These are phyloP conservation scores for Enteromius radiatus DNA, from an alignment of 2,797 vertebrate genomes.

Conservation along the genomic window DNA sequence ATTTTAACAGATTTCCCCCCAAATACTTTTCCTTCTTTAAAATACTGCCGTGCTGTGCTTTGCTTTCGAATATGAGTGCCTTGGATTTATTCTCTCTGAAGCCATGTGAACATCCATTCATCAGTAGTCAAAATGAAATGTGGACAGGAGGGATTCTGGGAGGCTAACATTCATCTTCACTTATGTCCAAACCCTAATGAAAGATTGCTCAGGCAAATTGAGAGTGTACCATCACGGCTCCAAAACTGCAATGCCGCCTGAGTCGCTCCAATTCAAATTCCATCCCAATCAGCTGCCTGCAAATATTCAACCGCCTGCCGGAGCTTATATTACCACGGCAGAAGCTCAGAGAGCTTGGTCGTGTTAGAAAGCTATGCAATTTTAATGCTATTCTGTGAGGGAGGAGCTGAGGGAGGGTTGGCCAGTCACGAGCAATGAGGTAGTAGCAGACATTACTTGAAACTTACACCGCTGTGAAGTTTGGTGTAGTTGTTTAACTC, in stretches of 20 bases:
- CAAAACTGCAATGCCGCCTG: constrained; percentile 15
- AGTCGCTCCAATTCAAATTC: constrained; percentile 34
- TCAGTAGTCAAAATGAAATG: constrained; percentile 39
- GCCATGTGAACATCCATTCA: constrained; percentile 5
- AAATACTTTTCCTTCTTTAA: constrained; percentile 22
- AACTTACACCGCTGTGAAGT: constrained; percentile 63
- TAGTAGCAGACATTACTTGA: constrained; percentile 40
- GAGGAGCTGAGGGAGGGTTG: constrained; percentile 18
- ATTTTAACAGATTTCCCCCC: constrained; percentile 54
- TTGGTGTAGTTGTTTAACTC: constrained; percentile 54
- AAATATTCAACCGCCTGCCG: constrained; percentile 34
- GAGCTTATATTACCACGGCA: constrained; percentile 37
- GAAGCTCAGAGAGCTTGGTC: constrained; percentile 9
- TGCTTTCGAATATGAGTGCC: constrained; percentile 20
- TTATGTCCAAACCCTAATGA: constrained; percentile 33
- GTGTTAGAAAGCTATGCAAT: constrained; percentile 50
- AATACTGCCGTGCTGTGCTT: constrained; percentile 13
- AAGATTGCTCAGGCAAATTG: constrained; percentile 44
- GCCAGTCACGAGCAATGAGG: constrained; percentile 21
- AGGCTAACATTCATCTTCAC: constrained; percentile 25
- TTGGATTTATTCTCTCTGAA: constrained; percentile 25
- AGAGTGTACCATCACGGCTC: constrained; percentile 38
- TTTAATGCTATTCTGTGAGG: constrained; percentile 39
- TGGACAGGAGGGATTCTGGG: constrained; percentile 16
- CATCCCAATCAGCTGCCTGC: constrained; percentile 41